phyloP scores from a whole-genome alignment of 2,888 invertebrate species.

The Eristalis pertinax region DNA sequence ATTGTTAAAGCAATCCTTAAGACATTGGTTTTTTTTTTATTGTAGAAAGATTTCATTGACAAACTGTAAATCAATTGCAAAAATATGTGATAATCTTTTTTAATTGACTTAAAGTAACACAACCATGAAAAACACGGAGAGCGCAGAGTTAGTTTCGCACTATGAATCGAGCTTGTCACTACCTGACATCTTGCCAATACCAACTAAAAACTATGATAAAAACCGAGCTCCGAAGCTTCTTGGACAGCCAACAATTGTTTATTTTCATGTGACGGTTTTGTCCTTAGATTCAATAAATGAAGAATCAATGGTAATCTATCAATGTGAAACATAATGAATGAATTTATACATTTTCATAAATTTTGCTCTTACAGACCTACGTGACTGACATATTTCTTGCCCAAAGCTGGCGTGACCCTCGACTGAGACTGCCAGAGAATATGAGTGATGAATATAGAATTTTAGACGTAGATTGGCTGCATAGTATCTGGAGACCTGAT shows the following conservation, averaged over 20 bases:
- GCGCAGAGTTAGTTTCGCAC: conserved; percentile 80
- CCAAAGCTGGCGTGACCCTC: conserved; percentile 95
- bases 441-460: conserved; percentile 96
- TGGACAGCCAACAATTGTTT: conserved; percentile 93
- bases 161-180: conserved; percentile 88
- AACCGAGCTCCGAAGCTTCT: conserved; percentile 93
- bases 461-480: conserved; percentile 94
- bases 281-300: conserved; percentile 97
- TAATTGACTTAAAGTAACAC: conserved; percentile 39
- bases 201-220: conserved; percentile 93
- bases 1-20: no score
- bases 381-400: conserved; percentile 96
- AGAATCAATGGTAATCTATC: conserved; percentile 88
- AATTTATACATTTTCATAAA: conserved; percentile 2
- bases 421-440: conserved; percentile 93
- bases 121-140: conserved; percentile 78
- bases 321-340: neutral
- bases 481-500: conserved; percentile 95
- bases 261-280: conserved; percentile 94
- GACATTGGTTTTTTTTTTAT: no score
- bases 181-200: conserved; percentile 91
- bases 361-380: conserved; percentile 86
- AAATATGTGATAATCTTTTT: neutral
- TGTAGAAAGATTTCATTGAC: no score
- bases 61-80: no score